phyloP scores from a whole-genome alignment of 2,888 invertebrate species.

The Lycaena phlaeas region DNA sequence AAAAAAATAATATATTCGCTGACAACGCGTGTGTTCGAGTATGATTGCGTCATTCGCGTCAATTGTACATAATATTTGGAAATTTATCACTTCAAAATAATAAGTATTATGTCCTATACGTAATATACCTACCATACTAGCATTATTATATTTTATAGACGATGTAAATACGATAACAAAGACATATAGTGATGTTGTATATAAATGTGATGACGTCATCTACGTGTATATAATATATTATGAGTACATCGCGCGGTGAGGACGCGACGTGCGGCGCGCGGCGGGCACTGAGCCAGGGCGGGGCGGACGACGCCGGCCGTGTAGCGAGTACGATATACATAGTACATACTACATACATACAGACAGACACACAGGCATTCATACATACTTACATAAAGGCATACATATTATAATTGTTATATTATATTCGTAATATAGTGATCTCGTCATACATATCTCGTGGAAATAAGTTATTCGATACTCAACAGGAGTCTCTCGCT shows the following conservation, averaged over 20 bases:
- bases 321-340: too few species aligned
- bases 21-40: neutral
- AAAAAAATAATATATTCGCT: neutral
- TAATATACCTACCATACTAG: neutral
- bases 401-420: too few species aligned
- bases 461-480: too few species aligned
- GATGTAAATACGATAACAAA: slow-evolving; percentile 22
- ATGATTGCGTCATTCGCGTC: neutral
- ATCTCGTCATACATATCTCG: slow-evolving; percentile 7
- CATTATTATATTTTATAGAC: neutral
- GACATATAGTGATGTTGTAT: slow-evolving; percentile 60
- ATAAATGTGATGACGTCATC: slow-evolving; percentile 29
- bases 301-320: slow-evolving; percentile 26
- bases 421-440: too few species aligned
- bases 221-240: slow-evolving; percentile 11
- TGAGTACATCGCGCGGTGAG: slow-evolving; percentile 27
- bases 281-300: slow-evolving; percentile 52
- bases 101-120: neutral
- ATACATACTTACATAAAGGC: too few species aligned
- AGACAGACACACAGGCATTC: too few species aligned
- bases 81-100: neutral
- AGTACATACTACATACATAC: neutral
- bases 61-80: neutral
- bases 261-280: slow-evolving; percentile 14
- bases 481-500: too few species aligned